phyloP scores from a whole-genome alignment of 1,140 invertebrate species.

The Cepaea nemoralis region DNA sequence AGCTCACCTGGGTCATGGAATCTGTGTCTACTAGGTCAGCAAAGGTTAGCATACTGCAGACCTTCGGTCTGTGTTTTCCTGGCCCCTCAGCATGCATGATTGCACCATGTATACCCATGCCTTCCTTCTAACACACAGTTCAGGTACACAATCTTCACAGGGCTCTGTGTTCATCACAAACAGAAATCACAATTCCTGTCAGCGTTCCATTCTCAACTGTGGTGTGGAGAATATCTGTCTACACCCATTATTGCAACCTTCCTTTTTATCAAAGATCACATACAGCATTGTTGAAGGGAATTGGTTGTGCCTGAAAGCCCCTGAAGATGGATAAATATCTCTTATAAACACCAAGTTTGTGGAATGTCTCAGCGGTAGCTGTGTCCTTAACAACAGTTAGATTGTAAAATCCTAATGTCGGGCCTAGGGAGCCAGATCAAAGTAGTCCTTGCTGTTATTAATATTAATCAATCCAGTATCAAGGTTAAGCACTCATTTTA shows the following conservation, averaged over 20 bases:
- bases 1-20: too few species aligned
- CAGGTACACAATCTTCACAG: neutral
- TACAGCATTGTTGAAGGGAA: neutral
- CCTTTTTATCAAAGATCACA: neutral
- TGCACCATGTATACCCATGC: neutral
- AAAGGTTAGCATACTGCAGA: neutral
- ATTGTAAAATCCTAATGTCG: neutral
- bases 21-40: neutral
- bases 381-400: neutral
- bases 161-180: neutral
- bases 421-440: neutral
- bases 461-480: too few species aligned
- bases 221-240: neutral
- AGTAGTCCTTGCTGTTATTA: too few species aligned
- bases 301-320: neutral
- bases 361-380: neutral
- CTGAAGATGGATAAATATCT: neutral
- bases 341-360: neutral
- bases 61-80: neutral
- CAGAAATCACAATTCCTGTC: neutral
- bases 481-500: too few species aligned
- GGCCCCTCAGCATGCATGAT: neutral
- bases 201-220: neutral
- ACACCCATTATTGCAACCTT: neutral
- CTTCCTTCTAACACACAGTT: neutral